Conservation (phyloP, 64 coral and sea anemone species). For the Platygyra sinensis region DNA sequence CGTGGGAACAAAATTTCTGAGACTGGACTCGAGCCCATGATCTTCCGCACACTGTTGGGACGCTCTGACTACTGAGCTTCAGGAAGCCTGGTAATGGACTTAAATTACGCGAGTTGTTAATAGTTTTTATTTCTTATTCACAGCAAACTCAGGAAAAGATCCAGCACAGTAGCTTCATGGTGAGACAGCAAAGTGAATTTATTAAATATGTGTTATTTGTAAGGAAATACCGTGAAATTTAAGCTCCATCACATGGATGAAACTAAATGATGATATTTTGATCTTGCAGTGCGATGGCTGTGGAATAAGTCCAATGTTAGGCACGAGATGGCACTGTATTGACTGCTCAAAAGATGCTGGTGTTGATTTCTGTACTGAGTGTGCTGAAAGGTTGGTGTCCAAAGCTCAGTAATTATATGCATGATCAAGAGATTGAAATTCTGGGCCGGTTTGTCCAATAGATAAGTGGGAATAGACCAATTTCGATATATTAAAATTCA, state of each 20-base stretch:
- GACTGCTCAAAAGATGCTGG: slow-evolving; percentile 76
- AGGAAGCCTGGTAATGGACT: too few species aligned
- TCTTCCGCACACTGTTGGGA: too few species aligned
- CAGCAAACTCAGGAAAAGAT: slow-evolving; percentile 13
- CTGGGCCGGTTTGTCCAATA: too few species aligned
- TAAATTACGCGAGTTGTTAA: too few species aligned
- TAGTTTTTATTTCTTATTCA: not conserved
- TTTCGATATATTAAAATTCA: too few species aligned
- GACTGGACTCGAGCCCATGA: too few species aligned
- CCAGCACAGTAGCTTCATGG: slow-evolving; percentile 29
- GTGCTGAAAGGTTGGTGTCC: slow-evolving; percentile 63
- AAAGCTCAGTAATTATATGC: not conserved
- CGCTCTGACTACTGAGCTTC: too few species aligned
- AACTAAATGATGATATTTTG: not conserved
- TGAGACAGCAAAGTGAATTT: not conserved
- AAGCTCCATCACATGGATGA: too few species aligned
- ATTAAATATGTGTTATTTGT: not conserved
- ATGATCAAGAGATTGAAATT: too few species aligned
- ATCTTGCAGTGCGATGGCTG: slow-evolving; percentile 80
- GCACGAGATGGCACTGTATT: slow-evolving; percentile 84
- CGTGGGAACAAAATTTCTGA: too few species aligned
- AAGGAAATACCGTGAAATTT: not conserved
- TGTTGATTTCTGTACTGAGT: slow-evolving; percentile 76
- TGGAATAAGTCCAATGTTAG: slow-evolving; percentile 66
- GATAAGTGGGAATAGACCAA: too few species aligned